Base-by-base conservation (phyloP, 2,113 vertebrate species). In the Marcusenius ussheri region DNA sequence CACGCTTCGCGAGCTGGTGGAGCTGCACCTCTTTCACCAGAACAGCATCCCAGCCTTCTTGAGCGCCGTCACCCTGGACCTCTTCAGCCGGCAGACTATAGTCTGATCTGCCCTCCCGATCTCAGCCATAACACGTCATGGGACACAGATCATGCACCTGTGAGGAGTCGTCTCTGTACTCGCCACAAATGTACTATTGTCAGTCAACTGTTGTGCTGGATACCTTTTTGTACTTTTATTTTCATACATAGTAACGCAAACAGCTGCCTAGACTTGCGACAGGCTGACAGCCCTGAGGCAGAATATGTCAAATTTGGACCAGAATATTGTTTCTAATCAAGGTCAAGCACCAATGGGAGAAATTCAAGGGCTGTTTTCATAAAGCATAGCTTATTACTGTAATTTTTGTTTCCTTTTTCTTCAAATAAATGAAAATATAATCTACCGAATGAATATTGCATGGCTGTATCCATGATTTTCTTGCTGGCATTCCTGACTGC, bases 11-110 rank as follows among this genome's bases (percentile, higher is more conserved):
- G 97, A 98, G 83, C 96, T 99, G 91, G 97, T 99, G 0, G 94
- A 97, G 0, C 96, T 99, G 5, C 98, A 99, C 89, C 96, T 99
- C 87, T 97, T 97, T 80, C 97, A 93, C 80, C 98, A 99, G 94
- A 98, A 98, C 95, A 99, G 98, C 96, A 98, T 99, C 93, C 98
- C 98, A 0, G 98, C 97, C 8, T 99, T 99, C 96, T 97, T 99
- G 92, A 97, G 98, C 0, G 96, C 98, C 0, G 95, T 99, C 93
- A 99, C 98, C 24, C 97, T 99, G 0, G 98, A 99, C 91, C 98
- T 99, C 93, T 99, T 99, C 94, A 97, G 98, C 93, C 97, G 97
- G 53, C 98, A 99, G 93, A 99, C 98, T 77, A 88, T 95, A 0
- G 50, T 95, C 88, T 99, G 96, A 95, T 31, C 47, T 11, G 5